Conservation (phyloP, 2,113 vertebrate species). For the Mohoua ochrocephala region DNA sequence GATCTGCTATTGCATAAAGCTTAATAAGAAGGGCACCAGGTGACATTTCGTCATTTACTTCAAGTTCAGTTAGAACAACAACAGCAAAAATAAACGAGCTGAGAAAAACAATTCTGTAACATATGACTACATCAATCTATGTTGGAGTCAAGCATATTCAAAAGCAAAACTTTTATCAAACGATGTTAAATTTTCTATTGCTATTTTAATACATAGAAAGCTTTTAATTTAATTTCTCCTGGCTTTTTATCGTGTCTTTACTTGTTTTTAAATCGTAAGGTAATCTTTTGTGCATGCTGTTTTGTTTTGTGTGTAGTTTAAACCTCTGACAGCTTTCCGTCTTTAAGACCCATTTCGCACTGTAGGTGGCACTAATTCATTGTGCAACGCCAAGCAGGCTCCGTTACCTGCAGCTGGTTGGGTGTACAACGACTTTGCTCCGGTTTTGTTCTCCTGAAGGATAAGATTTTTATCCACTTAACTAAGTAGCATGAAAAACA, state of each 20-base stretch:
- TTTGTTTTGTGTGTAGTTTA: background rate
- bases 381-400: background rate
- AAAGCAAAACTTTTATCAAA: background rate
- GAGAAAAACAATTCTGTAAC: background rate
- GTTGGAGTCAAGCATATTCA: background rate
- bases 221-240: background rate
- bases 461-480: background rate
- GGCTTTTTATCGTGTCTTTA: background rate
- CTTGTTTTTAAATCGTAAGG: background rate
- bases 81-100: background rate
- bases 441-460: background rate
- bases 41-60: background rate
- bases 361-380: slow-evolving; percentile 51
- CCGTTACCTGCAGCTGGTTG: background rate
- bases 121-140: background rate
- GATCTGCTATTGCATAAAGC: background rate
- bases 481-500: background rate
- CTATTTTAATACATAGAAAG: background rate
- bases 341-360: background rate
- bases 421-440: background rate
- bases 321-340: background rate
- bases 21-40: background rate
- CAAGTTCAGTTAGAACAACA: background rate
- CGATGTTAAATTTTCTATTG: background rate
- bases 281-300: background rate